A percentile compares a stretch with the other conserved stretches of the same genome.
phyloP scores from a whole-genome alignment of 2,113 vertebrate genomes.

The Mesocricetus auratus region DNA sequence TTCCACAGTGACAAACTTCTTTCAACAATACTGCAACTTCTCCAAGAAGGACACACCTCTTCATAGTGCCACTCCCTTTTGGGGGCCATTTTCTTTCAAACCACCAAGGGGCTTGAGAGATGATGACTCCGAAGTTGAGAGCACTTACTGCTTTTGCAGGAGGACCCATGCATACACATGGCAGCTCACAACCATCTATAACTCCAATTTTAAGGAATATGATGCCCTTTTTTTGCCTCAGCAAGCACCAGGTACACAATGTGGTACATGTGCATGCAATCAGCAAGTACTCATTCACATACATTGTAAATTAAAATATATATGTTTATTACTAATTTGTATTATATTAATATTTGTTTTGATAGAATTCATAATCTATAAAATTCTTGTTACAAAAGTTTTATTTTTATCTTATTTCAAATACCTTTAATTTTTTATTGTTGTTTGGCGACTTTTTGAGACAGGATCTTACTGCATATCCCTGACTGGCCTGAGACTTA shows the following conservation, averaged over 20 bases:
- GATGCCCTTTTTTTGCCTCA: not conserved
- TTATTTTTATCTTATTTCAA: conserved; percentile 2
- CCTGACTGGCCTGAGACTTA: not conserved
- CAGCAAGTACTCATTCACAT: not conserved
- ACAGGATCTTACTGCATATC: not conserved
- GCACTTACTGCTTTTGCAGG: not conserved
- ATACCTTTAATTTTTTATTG: not conserved
- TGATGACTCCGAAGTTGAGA: not conserved
- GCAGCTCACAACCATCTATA: not conserved
- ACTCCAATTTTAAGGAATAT: not conserved
- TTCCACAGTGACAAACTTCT: not conserved
- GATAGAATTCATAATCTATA: not conserved
- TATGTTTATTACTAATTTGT: conserved; percentile 32
- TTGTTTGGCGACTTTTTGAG: not conserved
- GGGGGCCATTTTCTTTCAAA: not conserved
- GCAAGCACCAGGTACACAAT: not conserved
- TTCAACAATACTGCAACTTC: not conserved
- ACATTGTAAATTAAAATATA: not conserved
- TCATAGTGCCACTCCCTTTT: not conserved
- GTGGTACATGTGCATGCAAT: not conserved
- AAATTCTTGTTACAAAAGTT: not conserved
- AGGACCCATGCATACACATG: not conserved
- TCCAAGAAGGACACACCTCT: not conserved
- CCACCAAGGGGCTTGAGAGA: not conserved
- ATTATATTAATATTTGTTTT: not conserved